Percentiles rank a stretch among this genome's conserved stretches.
phyloP scores from a whole-genome alignment of 2,888 invertebrate genomes.

The Podabrus alpinus region DNA sequence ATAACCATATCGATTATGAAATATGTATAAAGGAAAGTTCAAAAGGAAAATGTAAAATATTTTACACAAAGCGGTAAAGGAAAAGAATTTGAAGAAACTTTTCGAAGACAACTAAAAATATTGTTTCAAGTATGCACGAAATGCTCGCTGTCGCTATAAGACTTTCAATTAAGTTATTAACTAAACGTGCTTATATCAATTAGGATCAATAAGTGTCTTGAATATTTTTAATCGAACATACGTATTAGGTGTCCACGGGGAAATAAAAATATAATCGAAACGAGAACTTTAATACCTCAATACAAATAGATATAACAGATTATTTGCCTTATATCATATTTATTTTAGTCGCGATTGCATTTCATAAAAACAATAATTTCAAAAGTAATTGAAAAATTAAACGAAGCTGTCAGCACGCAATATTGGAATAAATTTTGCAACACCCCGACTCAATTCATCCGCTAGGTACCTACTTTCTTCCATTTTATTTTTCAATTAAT shows the following conservation, averaged over 20 bases:
- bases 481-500: too few species aligned
- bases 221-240: not conserved
- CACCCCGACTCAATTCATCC: too few species aligned
- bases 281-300: too few species aligned
- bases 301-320: not conserved
- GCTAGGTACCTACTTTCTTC: too few species aligned
- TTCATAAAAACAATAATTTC: not conserved
- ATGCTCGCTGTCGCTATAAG: not conserved
- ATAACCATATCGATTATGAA: not conserved
- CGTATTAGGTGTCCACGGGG: not conserved
- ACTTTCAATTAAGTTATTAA: not conserved
- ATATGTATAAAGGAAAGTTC: not conserved
- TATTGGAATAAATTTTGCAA: not conserved
- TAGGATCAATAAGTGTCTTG: not conserved
- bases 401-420: not conserved
- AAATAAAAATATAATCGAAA: not conserved
- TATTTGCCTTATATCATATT: not conserved
- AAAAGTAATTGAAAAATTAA: not conserved
- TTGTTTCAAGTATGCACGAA: not conserved
- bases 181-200: not conserved
- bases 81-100: not conserved
- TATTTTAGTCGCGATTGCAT: not conserved
- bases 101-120: not conserved
- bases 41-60: not conserved
- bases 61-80: not conserved